Conservation (phyloP, 2,797 vertebrate species). For the Pangasius sanitwongsei region DNA sequence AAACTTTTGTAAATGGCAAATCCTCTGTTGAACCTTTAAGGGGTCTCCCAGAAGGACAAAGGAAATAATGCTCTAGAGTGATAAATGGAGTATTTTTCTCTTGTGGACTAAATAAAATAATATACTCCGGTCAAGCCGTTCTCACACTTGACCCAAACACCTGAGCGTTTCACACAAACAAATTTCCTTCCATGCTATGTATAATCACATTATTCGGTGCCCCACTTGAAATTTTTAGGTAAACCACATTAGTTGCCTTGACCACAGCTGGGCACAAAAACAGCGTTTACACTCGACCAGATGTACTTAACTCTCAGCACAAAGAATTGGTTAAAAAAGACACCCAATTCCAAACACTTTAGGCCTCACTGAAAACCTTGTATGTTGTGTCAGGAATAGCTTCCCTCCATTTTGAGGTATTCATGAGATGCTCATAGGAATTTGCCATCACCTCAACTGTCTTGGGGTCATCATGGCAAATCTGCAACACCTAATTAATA, state of each 20-base stretch:
- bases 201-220: background rate
- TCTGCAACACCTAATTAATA: conserved; percentile 84
- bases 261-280: background rate
- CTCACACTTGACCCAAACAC: background rate
- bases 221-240: background rate
- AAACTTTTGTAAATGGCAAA: background rate
- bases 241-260: background rate
- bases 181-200: background rate
- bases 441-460: conserved; percentile 89
- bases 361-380: conserved; percentile 71
- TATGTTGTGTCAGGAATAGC: conserved; percentile 86
- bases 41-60: background rate
- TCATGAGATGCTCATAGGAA: conserved; percentile 83
- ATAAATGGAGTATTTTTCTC: background rate
- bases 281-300: background rate
- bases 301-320: background rate
- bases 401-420: conserved; percentile 84
- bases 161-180: background rate
- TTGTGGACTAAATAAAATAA: too few species aligned
- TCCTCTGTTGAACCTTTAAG: background rate
- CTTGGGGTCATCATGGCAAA: conserved; percentile 81
- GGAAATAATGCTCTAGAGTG: background rate
- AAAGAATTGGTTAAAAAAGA: background rate
- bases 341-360: background rate
- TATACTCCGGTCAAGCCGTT: background rate